Evolutionary conservation across 1,140 invertebrate genomes (phyloP), one percentile per base, ranked within the genome.

Genomic region (Caenorhabditis latens): DNA sequence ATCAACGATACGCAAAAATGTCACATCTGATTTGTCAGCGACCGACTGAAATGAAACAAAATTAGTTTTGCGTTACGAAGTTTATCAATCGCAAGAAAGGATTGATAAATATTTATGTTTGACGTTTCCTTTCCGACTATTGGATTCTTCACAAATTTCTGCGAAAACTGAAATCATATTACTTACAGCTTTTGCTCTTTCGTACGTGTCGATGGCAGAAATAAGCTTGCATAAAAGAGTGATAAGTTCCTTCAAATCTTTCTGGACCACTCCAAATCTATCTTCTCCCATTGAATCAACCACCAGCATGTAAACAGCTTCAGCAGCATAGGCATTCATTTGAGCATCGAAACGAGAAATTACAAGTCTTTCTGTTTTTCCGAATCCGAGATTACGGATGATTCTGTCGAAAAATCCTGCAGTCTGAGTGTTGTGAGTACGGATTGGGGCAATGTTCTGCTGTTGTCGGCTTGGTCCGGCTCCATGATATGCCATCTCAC

Each of bases 211-310:
- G 21, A 83, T 84, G 21, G 71, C 94, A 55, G 94, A 93, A 89
- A 96, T 96, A 0, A 96, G 93, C 63, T 93, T 93, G 6, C 96
- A 90, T 2, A 96, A 90, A 9, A 94, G 90, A 63, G 94, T 94
- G 55, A 96, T 94, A n/a, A 96, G 94, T 24, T 92, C 90, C 13
- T 95, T 93, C 43, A 96, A 92, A 93, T 96, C 95, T 92, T 95
- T 95, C 90, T 96, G 96, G 6, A 95, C 95, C 67, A 96, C 94
- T 61, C 96, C 96, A 93, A 95, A 96, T 84, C 94, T 94, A 93
- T 96, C 96, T 93, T 96, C 96, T 43, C 11, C 48, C 48, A 79
- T 42, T 7, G 87, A 88, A 58, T 63, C 46, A 24, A 86, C 65
- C 21, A 87, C 83, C 9, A 88, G 71, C 67, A 83, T 83, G 86